Evolutionary conservation across 2,797 vertebrate species (phyloP).

Genomic region (Aythya fuligula): DNA sequence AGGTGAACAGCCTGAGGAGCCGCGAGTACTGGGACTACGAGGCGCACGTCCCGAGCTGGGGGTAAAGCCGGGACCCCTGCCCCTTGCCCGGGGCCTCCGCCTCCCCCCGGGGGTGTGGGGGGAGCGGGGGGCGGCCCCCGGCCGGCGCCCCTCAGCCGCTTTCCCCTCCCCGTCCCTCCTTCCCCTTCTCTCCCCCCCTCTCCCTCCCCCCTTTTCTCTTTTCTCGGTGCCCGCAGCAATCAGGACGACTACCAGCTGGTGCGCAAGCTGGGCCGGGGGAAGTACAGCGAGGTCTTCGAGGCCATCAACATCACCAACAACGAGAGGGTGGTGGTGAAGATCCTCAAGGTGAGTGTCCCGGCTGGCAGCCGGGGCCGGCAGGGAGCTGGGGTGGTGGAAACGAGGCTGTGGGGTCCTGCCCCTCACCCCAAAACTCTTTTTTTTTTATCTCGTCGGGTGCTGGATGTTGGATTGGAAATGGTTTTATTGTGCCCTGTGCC

Average conservation of each 20-base stretch:
- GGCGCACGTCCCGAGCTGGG: slow-evolving; percentile 94
- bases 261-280: slow-evolving; percentile 94
- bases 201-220: background rate
- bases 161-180: background rate
- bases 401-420: background rate
- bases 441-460: background rate
- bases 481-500: background rate
- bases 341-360: slow-evolving; percentile 91
- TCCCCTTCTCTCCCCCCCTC: background rate
- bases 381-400: rapidly evolving
- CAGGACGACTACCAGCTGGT: slow-evolving; percentile 98
- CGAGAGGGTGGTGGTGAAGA: slow-evolving; percentile 97
- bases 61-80: slow-evolving; percentile 80
- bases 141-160: background rate
- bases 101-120: no score
- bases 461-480: background rate
- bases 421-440: background rate
- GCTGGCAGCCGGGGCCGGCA: background rate
- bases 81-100: no score
- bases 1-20: slow-evolving; percentile 96
- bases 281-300: slow-evolving; percentile 99
- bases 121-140: background rate
- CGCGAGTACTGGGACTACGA: slow-evolving; percentile 98
- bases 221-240: slow-evolving; percentile 83
- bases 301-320: slow-evolving; percentile 99